Conservation (phyloP, 2,797 vertebrate genomes). For the Lithobates pipiens region DNA sequence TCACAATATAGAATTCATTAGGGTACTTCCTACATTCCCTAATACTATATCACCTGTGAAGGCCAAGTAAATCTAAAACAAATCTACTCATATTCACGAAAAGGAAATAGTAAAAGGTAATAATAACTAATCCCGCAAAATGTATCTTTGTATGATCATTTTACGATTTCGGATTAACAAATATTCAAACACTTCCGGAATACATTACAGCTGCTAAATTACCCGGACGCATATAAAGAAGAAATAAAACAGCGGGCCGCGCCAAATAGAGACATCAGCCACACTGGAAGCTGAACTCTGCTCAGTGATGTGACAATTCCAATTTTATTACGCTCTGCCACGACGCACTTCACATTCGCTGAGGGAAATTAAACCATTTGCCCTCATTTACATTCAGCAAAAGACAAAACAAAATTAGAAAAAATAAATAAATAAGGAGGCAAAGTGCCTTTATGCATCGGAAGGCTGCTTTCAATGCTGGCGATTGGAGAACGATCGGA, state of each 20-base stretch:
- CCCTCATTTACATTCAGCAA: neutral
- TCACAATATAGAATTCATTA: neutral
- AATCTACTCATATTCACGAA: neutral
- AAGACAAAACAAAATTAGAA: neutral
- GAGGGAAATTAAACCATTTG: neutral
- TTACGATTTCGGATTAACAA: neutral
- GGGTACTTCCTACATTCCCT: neutral
- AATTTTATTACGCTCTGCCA: neutral
- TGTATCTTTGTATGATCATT: neutral
- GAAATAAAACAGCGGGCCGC: slow-evolving; percentile 50
- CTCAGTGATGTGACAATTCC: neutral
- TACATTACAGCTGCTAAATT: slow-evolving; percentile 8
- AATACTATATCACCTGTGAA: neutral
- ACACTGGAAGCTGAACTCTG: neutral
- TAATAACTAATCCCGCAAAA: neutral
- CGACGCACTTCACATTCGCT: neutral
- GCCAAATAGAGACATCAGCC: slow-evolving; percentile 22
- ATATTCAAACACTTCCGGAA: neutral
- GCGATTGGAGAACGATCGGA: too few species aligned
- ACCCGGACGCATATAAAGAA: slow-evolving; percentile 10
- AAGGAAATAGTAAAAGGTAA: neutral
- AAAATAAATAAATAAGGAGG: too few species aligned
- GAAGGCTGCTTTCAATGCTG: too few species aligned
- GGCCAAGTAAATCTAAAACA: neutral
- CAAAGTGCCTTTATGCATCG: too few species aligned